These are phyloP conservation scores for Glaucidium brasilianum DNA, from an alignment of 2,113 vertebrate species.

Conservation along the genomic window DNA sequence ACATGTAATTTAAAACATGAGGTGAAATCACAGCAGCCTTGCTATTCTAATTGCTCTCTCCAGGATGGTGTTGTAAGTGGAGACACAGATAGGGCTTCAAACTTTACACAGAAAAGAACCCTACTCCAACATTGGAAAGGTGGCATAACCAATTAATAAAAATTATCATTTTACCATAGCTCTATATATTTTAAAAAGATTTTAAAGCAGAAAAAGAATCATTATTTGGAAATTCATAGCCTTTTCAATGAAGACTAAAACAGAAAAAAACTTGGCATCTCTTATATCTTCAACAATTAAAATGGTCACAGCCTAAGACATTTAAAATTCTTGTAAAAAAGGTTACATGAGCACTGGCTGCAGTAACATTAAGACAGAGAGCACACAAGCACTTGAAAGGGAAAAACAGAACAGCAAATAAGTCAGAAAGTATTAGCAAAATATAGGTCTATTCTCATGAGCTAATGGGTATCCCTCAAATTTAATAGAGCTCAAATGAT, in stretches of 20 bases:
- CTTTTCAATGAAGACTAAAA: background rate
- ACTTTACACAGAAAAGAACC: background rate
- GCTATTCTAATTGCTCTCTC: constrained; percentile 81
- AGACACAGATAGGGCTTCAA: constrained; percentile 20
- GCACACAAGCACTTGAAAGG: background rate
- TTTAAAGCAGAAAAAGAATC: background rate
- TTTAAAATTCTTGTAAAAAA: background rate
- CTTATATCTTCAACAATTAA: background rate
- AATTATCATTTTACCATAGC: background rate
- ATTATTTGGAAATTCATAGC: background rate
- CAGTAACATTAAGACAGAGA: background rate
- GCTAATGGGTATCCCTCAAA: background rate
- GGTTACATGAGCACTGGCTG: background rate
- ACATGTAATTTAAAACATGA: constrained; percentile 56
- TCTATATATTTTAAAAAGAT: background rate
- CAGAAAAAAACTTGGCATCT: background rate
- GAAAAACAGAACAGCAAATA: background rate
- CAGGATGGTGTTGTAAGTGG: constrained; percentile 63
- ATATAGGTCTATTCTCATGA: background rate
- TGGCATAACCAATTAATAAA: constrained; percentile 1
- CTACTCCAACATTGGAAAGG: background rate
- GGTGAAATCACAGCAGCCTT: constrained; percentile 65
- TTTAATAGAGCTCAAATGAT: background rate
- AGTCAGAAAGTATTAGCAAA: background rate
- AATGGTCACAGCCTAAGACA: background rate